Evolutionary conservation across 2,888 invertebrate species (phyloP).

Genomic region (Parnassius apollo): DNA sequence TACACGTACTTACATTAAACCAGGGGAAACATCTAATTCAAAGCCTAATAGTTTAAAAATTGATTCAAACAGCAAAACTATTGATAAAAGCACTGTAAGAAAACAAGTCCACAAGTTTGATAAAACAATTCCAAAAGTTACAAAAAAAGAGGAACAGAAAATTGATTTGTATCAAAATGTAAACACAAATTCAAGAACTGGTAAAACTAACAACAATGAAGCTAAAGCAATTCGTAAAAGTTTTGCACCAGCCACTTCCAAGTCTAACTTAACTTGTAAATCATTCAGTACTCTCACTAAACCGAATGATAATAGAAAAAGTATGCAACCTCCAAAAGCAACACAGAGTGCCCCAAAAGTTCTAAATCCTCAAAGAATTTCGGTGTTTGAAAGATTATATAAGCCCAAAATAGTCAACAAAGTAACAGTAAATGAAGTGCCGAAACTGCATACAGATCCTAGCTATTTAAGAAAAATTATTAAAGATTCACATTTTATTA

Average conservation of each 20-base stretch:
- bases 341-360: conserved; percentile 27
- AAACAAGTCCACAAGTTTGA: conserved; percentile 4
- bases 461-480: conserved; percentile 54
- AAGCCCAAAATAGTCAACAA: conserved; percentile 53
- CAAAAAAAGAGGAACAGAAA: not conserved
- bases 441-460: conserved; percentile 51
- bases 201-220: conserved; percentile 1
- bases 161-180: conserved; percentile 6
- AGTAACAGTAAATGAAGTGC: conserved; percentile 37
- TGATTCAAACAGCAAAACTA: not conserved
- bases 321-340: conserved; percentile 37
- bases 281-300: conserved; percentile 21
- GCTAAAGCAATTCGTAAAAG: conserved; percentile 2
- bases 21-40: not conserved
- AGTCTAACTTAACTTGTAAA: conserved; percentile 2
- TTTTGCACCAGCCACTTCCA: conserved; percentile 7
- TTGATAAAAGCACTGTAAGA: conserved; percentile 5
- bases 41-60: not conserved
- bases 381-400: conserved; percentile 67
- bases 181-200: not conserved
- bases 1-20: not conserved
- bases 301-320: conserved; percentile 37
- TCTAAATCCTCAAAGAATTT: conserved; percentile 36
- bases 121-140: not conserved
- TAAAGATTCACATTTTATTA: conserved; percentile 44